Base-by-base conservation (phyloP, 2,888 invertebrate species). In the Rhaphigaster nebulosa region DNA sequence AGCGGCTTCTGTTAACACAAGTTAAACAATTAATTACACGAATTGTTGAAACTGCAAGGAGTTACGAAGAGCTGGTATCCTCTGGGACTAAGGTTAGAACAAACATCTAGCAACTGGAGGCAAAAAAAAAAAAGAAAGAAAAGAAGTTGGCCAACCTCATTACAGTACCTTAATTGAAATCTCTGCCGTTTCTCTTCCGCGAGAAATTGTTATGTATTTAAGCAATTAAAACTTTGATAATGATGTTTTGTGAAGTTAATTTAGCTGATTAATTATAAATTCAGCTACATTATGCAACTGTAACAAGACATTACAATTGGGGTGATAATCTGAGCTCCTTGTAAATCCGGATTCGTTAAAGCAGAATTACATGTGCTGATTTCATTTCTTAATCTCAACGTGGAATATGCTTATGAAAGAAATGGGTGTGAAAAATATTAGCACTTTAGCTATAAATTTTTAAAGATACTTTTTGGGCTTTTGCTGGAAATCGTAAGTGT, bases 1-100 rank as follows among this genome's bases (percentile, higher is more conserved):
- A 70, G 65, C 34, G 70, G 34, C 70, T 29, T 20, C 20, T 34
- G 70, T 70, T 70, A 70, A 70, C 70, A 70, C 70, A 70, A 70
- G 70, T 70, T 70, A 70, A 70, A 70, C 70, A 70, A 70, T 70
- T 70, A 70, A 70, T 70, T 70, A 70, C 70, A 70, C 70, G 70
- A 70, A 70, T 70, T 70, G 70, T 70, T 70, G 70, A 70, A 70
- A 70, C 34, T 70, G 70, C 34, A 34, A 70, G 70, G 70, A 70
- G 34, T 70, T 70, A 20, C 70, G 34, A 34, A 20, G 70, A 34
- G 34, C 18, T 5, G 70, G 70, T 70, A 70, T 20, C 70, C 70
- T 70, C 70, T 70, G 34, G 70, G 70, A 34, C 70, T 34, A 34
- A 34, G 70, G 34, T 26, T 70, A 70, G 70, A 29, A 29, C 70